Conservation (phyloP, 2,888 invertebrate genomes). For the Rugalucina vietnamica region DNA sequence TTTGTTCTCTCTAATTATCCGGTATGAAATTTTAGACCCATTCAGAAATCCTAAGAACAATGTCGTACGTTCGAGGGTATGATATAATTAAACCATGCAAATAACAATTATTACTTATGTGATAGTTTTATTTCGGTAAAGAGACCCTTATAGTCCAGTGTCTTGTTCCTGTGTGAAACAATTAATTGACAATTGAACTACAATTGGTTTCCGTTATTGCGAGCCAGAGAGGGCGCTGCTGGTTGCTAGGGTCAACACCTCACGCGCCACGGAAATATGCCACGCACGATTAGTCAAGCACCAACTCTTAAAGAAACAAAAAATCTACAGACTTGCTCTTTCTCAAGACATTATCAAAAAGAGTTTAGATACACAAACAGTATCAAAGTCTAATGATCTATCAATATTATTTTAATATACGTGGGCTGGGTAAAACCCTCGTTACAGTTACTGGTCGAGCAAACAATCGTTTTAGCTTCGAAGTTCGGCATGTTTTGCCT, state of each 20-base stretch:
- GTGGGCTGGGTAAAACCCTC: too few species aligned
- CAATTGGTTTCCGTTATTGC: conserved; percentile 58
- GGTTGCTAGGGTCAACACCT: conserved; percentile 12
- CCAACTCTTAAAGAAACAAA: not conserved
- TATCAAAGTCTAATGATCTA: too few species aligned
- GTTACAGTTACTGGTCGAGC: too few species aligned
- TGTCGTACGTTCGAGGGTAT: conserved; percentile 26
- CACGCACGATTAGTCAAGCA: not conserved
- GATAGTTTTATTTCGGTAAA: conserved; percentile 54
- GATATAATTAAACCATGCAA: conserved; percentile 51
- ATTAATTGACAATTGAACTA: conserved; percentile 33
- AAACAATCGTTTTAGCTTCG: too few species aligned
- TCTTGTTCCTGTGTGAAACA: conserved; percentile 50
- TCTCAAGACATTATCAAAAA: too few species aligned
- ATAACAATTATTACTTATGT: conserved; percentile 45
- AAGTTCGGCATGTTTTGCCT: too few species aligned
- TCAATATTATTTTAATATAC: too few species aligned
- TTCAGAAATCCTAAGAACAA: conserved; percentile 2
- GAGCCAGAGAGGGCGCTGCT: conserved; percentile 16
- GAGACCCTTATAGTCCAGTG: conserved; percentile 42
- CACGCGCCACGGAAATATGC: conserved; percentile 12
- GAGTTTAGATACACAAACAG: too few species aligned
- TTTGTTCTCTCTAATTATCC: conserved; percentile 54
- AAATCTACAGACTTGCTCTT: too few species aligned
- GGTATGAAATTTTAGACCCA: conserved; percentile 31